Evolutionary conservation across 2,113 vertebrate species (phyloP).

Genomic region (Struthidea cinerea): DNA sequence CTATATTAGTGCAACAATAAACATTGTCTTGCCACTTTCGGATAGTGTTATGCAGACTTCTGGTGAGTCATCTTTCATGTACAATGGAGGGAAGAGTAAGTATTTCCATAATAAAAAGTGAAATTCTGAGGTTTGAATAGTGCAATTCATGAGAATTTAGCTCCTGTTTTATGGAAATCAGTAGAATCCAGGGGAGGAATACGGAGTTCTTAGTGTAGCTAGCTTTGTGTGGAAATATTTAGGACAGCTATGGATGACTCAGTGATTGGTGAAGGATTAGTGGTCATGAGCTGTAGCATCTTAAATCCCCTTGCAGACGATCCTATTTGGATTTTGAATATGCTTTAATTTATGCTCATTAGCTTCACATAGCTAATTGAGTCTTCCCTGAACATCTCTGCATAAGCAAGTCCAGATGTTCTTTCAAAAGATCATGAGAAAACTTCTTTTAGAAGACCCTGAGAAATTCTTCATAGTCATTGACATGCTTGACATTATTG

Average conservation of each 20-base stretch:
- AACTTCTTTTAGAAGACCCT: background rate
- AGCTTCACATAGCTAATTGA: background rate
- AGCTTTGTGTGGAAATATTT: background rate
- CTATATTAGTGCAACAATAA: background rate
- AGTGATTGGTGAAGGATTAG: background rate
- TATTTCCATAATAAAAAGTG: slow-evolving; percentile 1
- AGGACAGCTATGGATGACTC: background rate
- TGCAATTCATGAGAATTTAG: background rate
- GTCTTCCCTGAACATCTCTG: background rate
- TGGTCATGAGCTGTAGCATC: background rate
- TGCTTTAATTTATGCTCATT: background rate
- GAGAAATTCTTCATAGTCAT: background rate
- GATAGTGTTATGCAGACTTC: background rate
- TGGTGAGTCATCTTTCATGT: background rate
- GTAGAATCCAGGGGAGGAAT: background rate
- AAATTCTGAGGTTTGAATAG: background rate
- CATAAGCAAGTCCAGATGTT: slow-evolving; percentile 35
- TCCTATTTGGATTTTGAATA: background rate
- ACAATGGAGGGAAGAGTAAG: background rate
- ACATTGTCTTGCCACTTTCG: background rate
- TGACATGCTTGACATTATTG: background rate
- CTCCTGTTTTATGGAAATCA: background rate
- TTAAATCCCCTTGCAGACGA: background rate
- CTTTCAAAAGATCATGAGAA: slow-evolving; percentile 30
- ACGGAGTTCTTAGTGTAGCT: background rate